These are phyloP conservation scores for Neofelis nebulosa DNA, from an alignment of 2,113 vertebrate genomes.

Conservation along the genomic window DNA sequence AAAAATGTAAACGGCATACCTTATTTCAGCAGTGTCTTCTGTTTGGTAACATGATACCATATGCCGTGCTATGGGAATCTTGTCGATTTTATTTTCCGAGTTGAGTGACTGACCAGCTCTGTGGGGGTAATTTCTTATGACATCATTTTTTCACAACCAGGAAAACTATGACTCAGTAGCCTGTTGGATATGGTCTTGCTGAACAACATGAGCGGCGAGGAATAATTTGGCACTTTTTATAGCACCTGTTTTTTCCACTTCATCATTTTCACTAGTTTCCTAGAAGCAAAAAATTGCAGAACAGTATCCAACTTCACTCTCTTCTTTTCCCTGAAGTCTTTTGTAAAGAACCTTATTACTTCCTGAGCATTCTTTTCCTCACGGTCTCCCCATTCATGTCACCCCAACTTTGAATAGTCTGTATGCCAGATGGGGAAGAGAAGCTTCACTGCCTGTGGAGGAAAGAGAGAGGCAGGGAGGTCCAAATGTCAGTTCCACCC, in stretches of 20 bases:
- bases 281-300: not conserved
- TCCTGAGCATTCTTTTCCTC: not conserved
- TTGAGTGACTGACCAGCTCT: not conserved
- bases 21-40: not conserved
- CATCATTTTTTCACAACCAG: not conserved
- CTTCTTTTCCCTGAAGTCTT: not conserved
- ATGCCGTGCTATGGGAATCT: not conserved
- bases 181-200: not conserved
- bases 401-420: not conserved
- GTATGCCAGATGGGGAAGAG: not conserved
- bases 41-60: not conserved
- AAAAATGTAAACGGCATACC: not conserved
- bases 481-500: not conserved
- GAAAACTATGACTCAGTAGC: not conserved
- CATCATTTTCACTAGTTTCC: not conserved
- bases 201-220: not conserved
- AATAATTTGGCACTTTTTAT: not conserved
- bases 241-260: not conserved
- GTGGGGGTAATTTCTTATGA: not conserved
- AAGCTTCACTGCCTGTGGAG: not conserved
- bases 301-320: not conserved
- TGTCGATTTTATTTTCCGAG: not conserved
- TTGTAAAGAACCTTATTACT: not conserved
- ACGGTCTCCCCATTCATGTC: not conserved
- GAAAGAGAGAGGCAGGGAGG: not conserved